Evolutionary conservation across 2,888 invertebrate genomes (phyloP), one percentile per base, ranked within the genome.

Genomic region (Lasioglossum marginatum): DNA sequence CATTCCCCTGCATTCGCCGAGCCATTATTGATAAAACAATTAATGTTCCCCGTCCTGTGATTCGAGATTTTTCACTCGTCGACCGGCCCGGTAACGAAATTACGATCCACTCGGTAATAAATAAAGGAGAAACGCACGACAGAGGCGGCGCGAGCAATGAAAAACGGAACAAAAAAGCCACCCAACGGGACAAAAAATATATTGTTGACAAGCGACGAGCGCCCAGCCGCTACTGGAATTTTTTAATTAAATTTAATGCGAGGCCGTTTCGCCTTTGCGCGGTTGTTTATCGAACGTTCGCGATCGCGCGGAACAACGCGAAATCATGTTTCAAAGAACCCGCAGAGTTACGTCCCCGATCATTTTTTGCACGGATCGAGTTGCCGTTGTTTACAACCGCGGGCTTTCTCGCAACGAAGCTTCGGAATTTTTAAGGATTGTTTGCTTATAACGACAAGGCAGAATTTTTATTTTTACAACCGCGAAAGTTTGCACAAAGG

Each of bases 21-120:
- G 10, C n/a, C 63, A 45, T 66, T 45, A 77, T 77, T 34, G 76
- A 77, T 45, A 3, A 45, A 77, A 77, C 76, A 77, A 76, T 66
- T 63, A 66, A 66, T 66, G 76, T 77, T 31, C 31, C 3, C 76
- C 23, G 66, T 45, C 66, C 23, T 12, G 66, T 40, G 27, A 66
- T 66, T 34, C 45, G 76, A 77, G 45, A 45, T 66, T 77, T 77
- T 68, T 37, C 68, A 31, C 31, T 31, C 34, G 45, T 31, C 66
- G 45, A 45, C 45, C 66, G 34, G 19, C 27, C 23, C 66, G 43
- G 8, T 66, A 77, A 66, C 76, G 76, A 66, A 77, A 40, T 66
- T 77, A 66, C 66, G 66, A 34, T 31, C 45, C 31, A 31, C n/a
- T n/a, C 43, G 76, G 31, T 43, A 19, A n/a, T 68, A 68, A 77